Evolutionary conservation across 2,113 vertebrate genomes (phyloP), one percentile per base, ranked within the genome.

Genomic region (Trinectes maculatus): DNA sequence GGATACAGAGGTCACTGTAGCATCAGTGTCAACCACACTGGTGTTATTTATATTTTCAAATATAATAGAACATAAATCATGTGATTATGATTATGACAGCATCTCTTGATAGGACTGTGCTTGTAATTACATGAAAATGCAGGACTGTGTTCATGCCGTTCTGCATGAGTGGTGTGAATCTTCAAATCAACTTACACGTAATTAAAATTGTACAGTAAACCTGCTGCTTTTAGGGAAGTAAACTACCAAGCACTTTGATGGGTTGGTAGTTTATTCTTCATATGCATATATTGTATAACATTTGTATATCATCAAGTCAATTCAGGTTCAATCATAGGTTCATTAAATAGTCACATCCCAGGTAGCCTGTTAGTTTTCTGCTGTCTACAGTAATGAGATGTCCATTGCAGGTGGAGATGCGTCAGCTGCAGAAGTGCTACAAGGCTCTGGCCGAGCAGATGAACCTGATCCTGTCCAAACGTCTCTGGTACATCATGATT

Each of bases 401-500:
- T 54, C 19, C 3, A 0, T 15, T 47, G 0, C 91, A 99, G 98
- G 95, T 99, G 84, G 98, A 99, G 93, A 95, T 98, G 97, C 92
- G 92, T 29, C 96, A 99, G 83, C 95, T 99, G 40, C 95, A 98
- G 83, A 96, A 96, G 87, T 96, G 98, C 87, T 99, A 99, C 91
- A 92, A 91, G 77, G 94, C 94, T 55, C 91, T 99, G 90, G 94
- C 94, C 1, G 93, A 95, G 31, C 98, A 99, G 78, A 99, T 98
- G 93, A 95, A 96, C 87, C 94, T 99, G 64, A 98, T 99, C 86
- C 91, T 99, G 63, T 97, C 95, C 71, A 98, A 99, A 78, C 95
- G 97, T 7, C 92, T 99, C 8, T 99, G 98, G 98, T 99, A 99
- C 89, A 92, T 98, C 87, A 98, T 99, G 98, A 87, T 99, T 66